Evolutionary conservation across 2,888 invertebrate genomes (phyloP), one percentile per base, ranked within the genome.

Genomic region (Crocallis elinguaria): DNA sequence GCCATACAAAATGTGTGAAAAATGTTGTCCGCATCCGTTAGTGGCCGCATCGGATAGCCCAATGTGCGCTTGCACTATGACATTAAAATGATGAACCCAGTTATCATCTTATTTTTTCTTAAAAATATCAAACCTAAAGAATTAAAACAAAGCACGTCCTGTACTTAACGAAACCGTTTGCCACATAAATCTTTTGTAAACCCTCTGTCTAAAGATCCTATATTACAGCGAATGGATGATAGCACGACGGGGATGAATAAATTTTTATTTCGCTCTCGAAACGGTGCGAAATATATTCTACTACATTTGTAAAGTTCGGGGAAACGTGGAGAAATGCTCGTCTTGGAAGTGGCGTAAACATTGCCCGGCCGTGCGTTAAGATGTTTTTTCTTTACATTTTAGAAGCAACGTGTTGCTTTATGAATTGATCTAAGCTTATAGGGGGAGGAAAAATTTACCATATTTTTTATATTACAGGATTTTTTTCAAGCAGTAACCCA

Each of bases 201-300:
- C 33, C 48, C 29, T 30, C 36, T 44, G 49, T 43, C 52, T 57
- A 49, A 54, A 45, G 56, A 57, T 35, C 42, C 53, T 49, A 52
- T 44, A 27, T 54, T 41, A 57, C 43, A 25, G 45, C 33, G 43
- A 46, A 52, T 49, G 50, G 52, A 44, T 55, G 61, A 62, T 64
- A 30, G 59, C 43, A 59, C 64, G 49, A 29, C 32, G 16, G 57
- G 64, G 64, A 59, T 57, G 53, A 62, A 60, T 64, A 64, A 39
- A 57, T 49, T 64, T 58, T 59, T 59, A 55, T 59, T 49, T 17
- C 25, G 41, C 49, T 35, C 53, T 35, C 48, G 41, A 45, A 53
- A 45, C 30, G 37, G 54, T 16, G 38, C 14, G 33, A 49, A 56
- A 53, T 62, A 46, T 50, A 45, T 55, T 52, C 29, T 37, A n/a